Evolutionary conservation across 2,113 vertebrate species (phyloP), one percentile per base, ranked within the genome.

Genomic region (Pleuronectes platessa): DNA sequence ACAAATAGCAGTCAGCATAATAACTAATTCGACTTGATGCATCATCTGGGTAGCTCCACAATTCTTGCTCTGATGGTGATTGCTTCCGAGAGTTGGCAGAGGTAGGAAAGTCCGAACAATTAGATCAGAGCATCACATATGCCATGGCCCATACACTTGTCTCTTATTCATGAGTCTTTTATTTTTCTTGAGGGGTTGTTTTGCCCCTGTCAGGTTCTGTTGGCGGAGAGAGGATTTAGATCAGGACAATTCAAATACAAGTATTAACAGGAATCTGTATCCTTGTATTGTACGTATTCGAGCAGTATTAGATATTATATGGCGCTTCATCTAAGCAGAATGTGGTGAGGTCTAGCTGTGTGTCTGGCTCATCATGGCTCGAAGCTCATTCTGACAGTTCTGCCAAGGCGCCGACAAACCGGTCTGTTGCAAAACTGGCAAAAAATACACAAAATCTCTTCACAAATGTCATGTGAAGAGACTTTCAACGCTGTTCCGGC

Each of bases 81-180:
- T 77, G 79, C 35, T 74, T 62, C 59, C 83, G 69, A 61, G 61
- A 74, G 60, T 76, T 84, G 83, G 84, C 86, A 86, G 82, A 85
- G 60, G 72, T 61, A 72, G 71, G 72, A 51, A 65, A 84, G 74
- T 83, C 73, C 21, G 67, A 86, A 71, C 82, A 87, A 89, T 85
- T 81, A 79, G 63, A 88, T 84, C 45, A 72, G 55, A 83, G 71
- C 62, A 71, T 62, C 64, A 69, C 20, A 31, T 31, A 31, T 31
- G 31, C 31, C 31, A 31, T 31, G 53, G 68, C 55, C 68, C 64
- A 60, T 68, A 68, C 61, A 74, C 45, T 76, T 86, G 55, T 76
- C 74, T 80, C 69, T 62, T 83, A 86, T 84, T 80, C 68, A 89
- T 78, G 65, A 79, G 73, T 61, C 58, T 31, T 55, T 1, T 4